Evolutionary conservation across 2,113 vertebrate species (phyloP).

Genomic region (Romanogobio albipinnatus): DNA sequence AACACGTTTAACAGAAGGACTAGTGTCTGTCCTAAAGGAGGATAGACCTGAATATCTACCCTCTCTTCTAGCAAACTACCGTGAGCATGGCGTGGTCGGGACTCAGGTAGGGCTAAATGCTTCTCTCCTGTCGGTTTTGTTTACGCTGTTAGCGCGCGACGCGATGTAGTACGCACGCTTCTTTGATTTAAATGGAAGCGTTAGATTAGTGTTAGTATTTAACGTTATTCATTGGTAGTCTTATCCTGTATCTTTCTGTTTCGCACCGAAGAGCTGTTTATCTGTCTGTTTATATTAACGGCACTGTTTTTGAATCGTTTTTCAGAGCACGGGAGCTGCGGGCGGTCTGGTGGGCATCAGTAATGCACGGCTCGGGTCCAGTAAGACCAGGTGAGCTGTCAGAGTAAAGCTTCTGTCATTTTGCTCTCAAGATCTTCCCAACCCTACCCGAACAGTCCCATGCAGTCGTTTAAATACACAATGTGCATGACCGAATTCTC

Average conservation of each 20-base stretch:
- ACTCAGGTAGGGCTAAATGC: conserved; percentile 66
- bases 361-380: conserved; percentile 78
- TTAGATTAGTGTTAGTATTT: neutral
- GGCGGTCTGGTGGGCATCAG: conserved; percentile 80
- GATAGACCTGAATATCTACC: conserved; percentile 74
- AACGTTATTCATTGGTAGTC: neutral
- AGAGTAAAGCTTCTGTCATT: neutral
- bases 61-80: conserved; percentile 69
- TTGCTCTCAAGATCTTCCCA: neutral
- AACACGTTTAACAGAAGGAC: conserved; percentile 73
- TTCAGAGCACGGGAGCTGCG: conserved; percentile 75
- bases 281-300: neutral
- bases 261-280: neutral
- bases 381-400: conserved; percentile 83
- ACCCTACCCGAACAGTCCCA: no score
- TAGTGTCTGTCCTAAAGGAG: conserved; percentile 75
- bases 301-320: neutral
- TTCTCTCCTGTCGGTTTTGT: neutral
- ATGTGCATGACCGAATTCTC: no score
- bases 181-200: neutral
- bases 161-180: neutral
- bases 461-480: neutral
- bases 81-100: conserved; percentile 75
- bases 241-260: neutral
- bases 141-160: neutral